Evolutionary conservation across 2,797 vertebrate genomes (phyloP).

Genomic region (Dallia pectoralis): DNA sequence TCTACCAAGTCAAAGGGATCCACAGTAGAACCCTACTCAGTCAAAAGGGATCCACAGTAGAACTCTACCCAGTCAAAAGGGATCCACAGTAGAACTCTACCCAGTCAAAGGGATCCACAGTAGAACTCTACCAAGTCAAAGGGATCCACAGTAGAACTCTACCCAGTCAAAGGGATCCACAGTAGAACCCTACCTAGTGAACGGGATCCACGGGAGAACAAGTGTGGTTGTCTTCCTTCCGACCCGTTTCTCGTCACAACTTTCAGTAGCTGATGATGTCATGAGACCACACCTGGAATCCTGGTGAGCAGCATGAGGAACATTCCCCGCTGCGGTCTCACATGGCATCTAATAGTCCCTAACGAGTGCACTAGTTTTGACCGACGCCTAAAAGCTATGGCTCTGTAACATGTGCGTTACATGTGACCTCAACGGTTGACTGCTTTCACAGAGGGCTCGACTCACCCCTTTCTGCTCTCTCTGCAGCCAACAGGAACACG

Average conservation of each 20-base stretch:
- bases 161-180: too few species aligned
- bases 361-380: background rate
- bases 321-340: background rate
- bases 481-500: constrained; percentile 19
- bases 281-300: background rate
- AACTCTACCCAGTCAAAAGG: too few species aligned
- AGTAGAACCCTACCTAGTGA: too few species aligned
- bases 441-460: constrained; percentile 10
- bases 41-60: too few species aligned
- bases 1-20: too few species aligned
- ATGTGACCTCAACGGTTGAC: constrained; percentile 16
- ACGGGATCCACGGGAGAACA: too few species aligned
- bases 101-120: too few species aligned
- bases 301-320: background rate
- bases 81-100: too few species aligned
- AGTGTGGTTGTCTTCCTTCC: background rate
- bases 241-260: background rate
- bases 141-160: too few species aligned
- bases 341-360: background rate
- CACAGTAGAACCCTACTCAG: too few species aligned
- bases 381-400: background rate
- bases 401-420: constrained; percentile 11
- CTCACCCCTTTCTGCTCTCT: constrained; percentile 8
- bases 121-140: too few species aligned
- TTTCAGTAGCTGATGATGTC: constrained; percentile 3